These are phyloP conservation scores for Sebastes diploproa DNA, from an alignment of 2,797 vertebrate genomes.

Conservation along the genomic window DNA sequence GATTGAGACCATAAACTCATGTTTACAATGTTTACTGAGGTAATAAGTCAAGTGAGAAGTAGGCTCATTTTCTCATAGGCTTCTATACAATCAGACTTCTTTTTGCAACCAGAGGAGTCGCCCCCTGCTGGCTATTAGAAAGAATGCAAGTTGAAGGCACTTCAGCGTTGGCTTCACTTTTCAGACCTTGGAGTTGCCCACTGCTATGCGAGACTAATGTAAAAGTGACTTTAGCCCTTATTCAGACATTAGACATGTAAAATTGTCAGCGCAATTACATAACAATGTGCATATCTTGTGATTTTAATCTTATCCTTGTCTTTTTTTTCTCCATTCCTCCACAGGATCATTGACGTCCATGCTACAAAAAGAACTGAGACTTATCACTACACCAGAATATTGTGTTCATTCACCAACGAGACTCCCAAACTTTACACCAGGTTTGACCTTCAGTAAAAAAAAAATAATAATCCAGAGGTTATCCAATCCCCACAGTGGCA, in stretches of 20 bases:
- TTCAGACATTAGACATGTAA: neutral
- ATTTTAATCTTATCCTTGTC: neutral
- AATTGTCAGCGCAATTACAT: neutral
- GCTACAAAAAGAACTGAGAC: constrained; percentile 65
- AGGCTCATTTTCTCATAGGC: too few relatives aligned
- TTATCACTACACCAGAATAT: constrained; percentile 69
- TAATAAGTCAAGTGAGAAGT: too few relatives aligned
- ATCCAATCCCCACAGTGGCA: constrained; percentile 28
- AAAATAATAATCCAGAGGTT: neutral
- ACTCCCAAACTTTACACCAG: constrained; percentile 51
- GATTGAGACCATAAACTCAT: too few relatives aligned
- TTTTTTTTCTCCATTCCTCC: constrained; percentile 29
- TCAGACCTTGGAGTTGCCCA: too few relatives aligned
- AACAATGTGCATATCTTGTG: neutral
- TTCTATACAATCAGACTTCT: too few relatives aligned
- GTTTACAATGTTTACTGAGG: too few relatives aligned
- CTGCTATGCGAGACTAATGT: neutral
- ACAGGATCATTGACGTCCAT: constrained; percentile 74
- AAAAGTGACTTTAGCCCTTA: neutral
- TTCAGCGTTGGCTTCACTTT: too few relatives aligned
- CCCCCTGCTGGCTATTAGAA: too few relatives aligned
- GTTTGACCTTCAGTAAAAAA: constrained; percentile 31
- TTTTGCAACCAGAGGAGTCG: too few relatives aligned
- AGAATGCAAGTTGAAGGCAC: too few relatives aligned
- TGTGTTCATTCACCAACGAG: constrained; percentile 66